phyloP scores from a whole-genome alignment of 2,888 invertebrate species.

The Zaprionus lineosus region DNA sequence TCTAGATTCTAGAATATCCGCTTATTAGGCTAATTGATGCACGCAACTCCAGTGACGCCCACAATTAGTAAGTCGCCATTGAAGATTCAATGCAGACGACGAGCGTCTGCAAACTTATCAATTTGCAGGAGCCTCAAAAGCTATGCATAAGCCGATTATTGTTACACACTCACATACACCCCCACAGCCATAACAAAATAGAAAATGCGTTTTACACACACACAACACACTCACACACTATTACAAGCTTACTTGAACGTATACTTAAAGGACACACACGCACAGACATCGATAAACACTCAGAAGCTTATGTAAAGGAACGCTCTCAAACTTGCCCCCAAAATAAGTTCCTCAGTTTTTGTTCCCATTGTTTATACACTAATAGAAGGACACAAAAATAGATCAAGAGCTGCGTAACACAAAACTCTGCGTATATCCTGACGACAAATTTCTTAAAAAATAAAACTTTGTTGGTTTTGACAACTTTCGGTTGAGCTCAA shows the following conservation, averaged over 20 bases:
- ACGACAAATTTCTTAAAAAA: no score
- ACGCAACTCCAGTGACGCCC: constrained; percentile 7
- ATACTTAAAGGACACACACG: constrained; percentile 1
- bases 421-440: no score
- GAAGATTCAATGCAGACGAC: constrained; percentile 35
- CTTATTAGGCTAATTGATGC: constrained; percentile 65
- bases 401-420: no score
- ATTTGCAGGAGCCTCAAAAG: constrained; percentile 43
- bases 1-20: no score
- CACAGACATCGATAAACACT: no score
- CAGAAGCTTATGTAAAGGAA: constrained; percentile 25
- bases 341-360: no score
- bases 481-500: no score
- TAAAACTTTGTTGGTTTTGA: no score
- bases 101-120: constrained; percentile 52
- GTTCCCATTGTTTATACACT: no score
- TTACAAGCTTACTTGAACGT: neutral
- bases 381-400: no score
- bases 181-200: no score
- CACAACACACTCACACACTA: neutral
- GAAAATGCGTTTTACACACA: no score
- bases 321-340: constrained; percentile 34
- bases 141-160: constrained; percentile 70
- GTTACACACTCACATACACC: constrained; percentile 9
- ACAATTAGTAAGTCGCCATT: constrained; percentile 22